Base-by-base conservation (phyloP, 2,797 vertebrate genomes). In the Morus bassanus region DNA sequence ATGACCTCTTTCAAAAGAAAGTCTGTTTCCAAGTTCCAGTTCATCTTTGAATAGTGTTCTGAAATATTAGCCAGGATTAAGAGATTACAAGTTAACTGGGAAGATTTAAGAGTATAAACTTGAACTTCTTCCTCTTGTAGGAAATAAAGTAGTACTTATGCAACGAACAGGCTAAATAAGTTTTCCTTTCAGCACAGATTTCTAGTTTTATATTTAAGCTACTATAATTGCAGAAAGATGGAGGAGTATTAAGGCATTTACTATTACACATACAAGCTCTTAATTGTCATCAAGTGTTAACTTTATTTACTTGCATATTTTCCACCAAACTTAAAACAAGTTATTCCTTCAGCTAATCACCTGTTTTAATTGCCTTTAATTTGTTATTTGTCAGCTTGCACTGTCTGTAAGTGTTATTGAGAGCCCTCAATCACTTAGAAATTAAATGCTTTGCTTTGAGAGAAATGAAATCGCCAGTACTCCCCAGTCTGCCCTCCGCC, bases 11-110 rank as follows among this genome's bases (percentile, higher is more conserved):
- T 53, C 86, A 94, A 72, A 79, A 65, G 39, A 25, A 94, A 61
- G 56, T 21, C 65, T 89, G 30, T 37, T 74, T 77, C 24, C 19
- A 72, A 63, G 12, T 51, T 89, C 18, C 74, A 78, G 64, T 19
- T 82, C 78, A 48, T 91, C 84, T 83, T 43, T 48, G 39, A 83
- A 64, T 0, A 64, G n/a, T 4, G 23, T 22, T 65, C 86, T 30
- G 13, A 72, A 89, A 94, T 70, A 89, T 65, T 60, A 83, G 23
- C 46, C 43, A 73, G 51, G 67, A 95, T 95, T 91, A 93, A 68
- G 64, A 92, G 80, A 86, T 86, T 69, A 96, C 18, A 73, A 92
- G 21, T 81, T 93, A 92, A 88, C 79, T 61, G 56, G 11, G 39
- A 91, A 91, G 79, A 69, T 0, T 88, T 82, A 74, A 28, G 35